Evolutionary conservation across 2,888 invertebrate species (phyloP).

Genomic region (Folsomia candida): DNA sequence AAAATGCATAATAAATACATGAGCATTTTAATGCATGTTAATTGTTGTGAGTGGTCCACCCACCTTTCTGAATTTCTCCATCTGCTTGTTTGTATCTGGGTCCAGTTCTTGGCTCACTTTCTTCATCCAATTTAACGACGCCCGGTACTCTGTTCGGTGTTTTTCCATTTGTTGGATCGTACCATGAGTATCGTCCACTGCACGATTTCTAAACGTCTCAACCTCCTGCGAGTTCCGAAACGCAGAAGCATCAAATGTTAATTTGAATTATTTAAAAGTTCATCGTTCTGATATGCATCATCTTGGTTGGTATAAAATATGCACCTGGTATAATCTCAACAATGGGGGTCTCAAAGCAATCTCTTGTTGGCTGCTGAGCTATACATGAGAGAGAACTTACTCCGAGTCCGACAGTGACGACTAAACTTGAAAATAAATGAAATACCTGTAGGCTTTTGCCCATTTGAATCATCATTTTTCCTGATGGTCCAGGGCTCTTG

Average conservation of each 20-base stretch:
- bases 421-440: too few species aligned
- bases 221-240: conserved; percentile 59
- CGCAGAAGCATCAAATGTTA: too few species aligned
- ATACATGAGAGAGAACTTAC: too few species aligned
- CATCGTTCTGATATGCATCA: too few species aligned
- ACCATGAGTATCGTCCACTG: conserved; percentile 85
- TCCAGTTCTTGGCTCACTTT: conserved; percentile 91
- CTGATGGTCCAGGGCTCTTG: conserved; percentile 78
- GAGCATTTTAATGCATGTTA: neutral
- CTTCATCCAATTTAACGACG: conserved; percentile 97
- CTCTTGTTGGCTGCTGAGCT: conserved; percentile 88
- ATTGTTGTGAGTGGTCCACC: conserved; percentile 55
- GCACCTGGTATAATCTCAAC: conserved; percentile 76
- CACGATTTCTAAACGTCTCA: conserved; percentile 93
- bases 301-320: neutral
- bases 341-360: conserved; percentile 81
- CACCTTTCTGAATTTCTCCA: conserved; percentile 93
- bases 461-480: conserved; percentile 75
- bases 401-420: too few species aligned
- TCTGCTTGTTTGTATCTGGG: conserved; percentile 91
- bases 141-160: conserved; percentile 91
- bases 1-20: neutral
- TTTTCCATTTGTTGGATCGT: conserved; percentile 94
- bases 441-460: conserved; percentile 87
- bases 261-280: too few species aligned